Evolutionary conservation across 1,140 invertebrate species (phyloP), one percentile per base, ranked within the genome.

Genomic region (Varroa destructor): DNA sequence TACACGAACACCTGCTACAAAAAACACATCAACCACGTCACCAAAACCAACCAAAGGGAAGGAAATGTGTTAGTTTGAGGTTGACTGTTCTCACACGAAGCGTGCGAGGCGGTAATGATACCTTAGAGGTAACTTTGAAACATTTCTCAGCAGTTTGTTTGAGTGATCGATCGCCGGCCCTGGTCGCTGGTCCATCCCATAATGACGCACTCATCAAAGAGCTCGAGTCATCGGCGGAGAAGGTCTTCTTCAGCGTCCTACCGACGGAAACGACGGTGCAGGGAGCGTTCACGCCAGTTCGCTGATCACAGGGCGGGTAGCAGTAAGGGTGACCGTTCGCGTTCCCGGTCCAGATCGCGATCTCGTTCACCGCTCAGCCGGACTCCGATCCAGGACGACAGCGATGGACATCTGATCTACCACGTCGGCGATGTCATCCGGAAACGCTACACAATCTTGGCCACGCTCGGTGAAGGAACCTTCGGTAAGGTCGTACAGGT

Each of bases 381-480:
- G 61, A 67, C 61, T 2, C 61, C 61, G 3, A 67, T 76, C 42
- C 72, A 79, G 55, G 81, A 83, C 75, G 83, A 84, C 74, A 77
- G 78, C 70, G 83, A 84, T 71, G 83, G 83, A 37, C 83, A 84
- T 76, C 78, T 84, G 73, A 79, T 84, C 70, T 84, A 84, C 77
- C 74, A 77, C 55, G 75, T 74, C 37, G 83, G 83, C 56, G 83
- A 84, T 76, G 72, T 82, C 46, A 79, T 83, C 56, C 78, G 79
- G 75, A 77, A 78, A 75, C 75, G 80, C 80, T 82, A 82, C 79
- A 78, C 81, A 77, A 79, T 83, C 73, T 73, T 81, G 37, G 76
- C 76, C 43, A 82, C 82, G 42, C 77, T 84, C 25, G 83, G 83
- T 43, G 83, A 84, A 75, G 83, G 83, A 64, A 84, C 83, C 14